Evolutionary conservation across 2,797 vertebrate genomes (phyloP), one percentile per base, ranked within the genome.

Genomic region (Urosaurus nigricauda): DNA sequence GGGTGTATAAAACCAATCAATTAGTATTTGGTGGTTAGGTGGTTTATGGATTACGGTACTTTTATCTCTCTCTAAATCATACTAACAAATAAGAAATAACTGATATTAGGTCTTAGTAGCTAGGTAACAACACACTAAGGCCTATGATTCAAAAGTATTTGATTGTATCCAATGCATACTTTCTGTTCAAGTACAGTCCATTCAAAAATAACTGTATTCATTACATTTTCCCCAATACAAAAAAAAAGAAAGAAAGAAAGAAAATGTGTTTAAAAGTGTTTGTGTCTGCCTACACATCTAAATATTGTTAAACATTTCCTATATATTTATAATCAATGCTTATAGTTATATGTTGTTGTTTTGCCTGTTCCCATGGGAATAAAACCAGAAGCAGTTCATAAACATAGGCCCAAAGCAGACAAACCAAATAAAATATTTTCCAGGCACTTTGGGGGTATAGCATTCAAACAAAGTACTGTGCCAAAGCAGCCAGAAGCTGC

Each of bases 21-120:
- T 75, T 93, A 71, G 82, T 21, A 60, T 89, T 53, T 74, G 90
- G 74, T 93, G 60, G 78, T 26, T 63, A 87, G 40, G 65, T 70
- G 84, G 47, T 21, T 94, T 0, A 0, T 87, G 68, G 87, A 93
- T 92, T 51, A 93, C 86, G 73, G 11, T 63, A 88, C 85, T 86
- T 12, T 16, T 86, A 85, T 92, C 87, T 93, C 4, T 93, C 92
- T 93, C 79, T 90, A 88, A 92, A 91, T 86, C 86, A 87, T 73
- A 68, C 29, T 93, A 90, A 90, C 90, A 88, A 94, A 88, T 91
- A 91, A 86, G 37, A 77, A 75, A 85, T 87, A 65, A 8, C 71
- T 90, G 53, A n/a, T n/a, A n/a, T n/a, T n/a, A n/a, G n/a, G n/a
- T n/a, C n/a, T n/a, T n/a, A n/a, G n/a, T n/a, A n/a, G n/a, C n/a